Evolutionary conservation across 2,888 invertebrate genomes (phyloP), one percentile per base, ranked within the genome.

Genomic region (Frankliniella fusca): DNA sequence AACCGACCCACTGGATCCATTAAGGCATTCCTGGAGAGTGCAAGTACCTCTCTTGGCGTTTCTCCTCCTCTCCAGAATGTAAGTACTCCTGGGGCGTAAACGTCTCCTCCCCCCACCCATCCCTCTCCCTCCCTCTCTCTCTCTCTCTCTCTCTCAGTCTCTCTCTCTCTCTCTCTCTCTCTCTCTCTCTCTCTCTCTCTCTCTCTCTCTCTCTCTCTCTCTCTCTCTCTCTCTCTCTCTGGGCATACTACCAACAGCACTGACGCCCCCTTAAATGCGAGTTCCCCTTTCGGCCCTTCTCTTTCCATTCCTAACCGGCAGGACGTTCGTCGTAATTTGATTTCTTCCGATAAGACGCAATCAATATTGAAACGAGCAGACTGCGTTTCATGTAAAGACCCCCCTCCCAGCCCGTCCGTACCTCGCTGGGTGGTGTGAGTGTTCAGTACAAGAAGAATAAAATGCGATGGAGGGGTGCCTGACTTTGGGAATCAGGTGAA

Each of bases 11-110:
- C 61, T 61, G 61, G 61, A 61, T 61, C 61, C 61, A 61, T 61
- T 61, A 61, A 61, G 61, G n/a, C 61, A 61, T 61, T 61, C 61
- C 61, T 18, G 61, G 61, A 27, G 61, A 38, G 65, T 81, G 38
- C 28, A 48, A 48, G 81, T 81, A 49, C 48, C 80, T n/a, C 15
- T 18, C 61, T n/a, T n/a, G 7, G 20, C 61, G 7, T 18, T n/a
- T n/a, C 15, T n/a, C 61, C 61, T n/a, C 61, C 20, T 11, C 7
- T 18, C 61, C 61, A n/a, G 15, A 7, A 18, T 18, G 15, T 18
- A 15, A 18, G 18, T 18, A 61, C 18, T 38, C 38, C 5, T 3
- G 38, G 38, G 38, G 38, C 38, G 38, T 38, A 38, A 38, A 38
- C 5, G 38, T 38, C 54, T 7, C 10, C 11, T 7, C 81, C 54